These are phyloP conservation scores for Melanotaenia parkinsoni DNA, from an alignment of 2,797 vertebrate species.

Conservation along the genomic window DNA sequence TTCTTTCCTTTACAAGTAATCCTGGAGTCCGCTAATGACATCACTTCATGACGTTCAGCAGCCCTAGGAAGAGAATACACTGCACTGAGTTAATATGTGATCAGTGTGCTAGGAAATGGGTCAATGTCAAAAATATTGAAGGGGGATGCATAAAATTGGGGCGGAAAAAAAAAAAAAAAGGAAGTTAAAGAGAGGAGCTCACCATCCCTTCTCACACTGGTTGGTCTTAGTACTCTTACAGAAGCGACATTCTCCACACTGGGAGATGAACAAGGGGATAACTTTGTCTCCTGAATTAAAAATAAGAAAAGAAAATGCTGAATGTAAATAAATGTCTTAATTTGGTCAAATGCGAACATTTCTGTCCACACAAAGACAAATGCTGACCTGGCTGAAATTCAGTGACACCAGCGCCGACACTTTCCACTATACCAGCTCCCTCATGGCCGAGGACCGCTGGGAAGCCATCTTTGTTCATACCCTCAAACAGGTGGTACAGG, in stretches of 20 bases:
- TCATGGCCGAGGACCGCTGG: conserved; percentile 83
- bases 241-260: conserved; percentile 93
- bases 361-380: too few species aligned
- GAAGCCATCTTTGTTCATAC: conserved; percentile 58
- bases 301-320: not conserved
- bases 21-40: conserved; percentile 85
- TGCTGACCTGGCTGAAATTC: conserved; percentile 78
- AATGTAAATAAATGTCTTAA: not conserved
- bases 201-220: conserved; percentile 93
- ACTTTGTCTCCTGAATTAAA: conserved; percentile 88
- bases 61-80: conserved; percentile 54
- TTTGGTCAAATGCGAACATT: not conserved
- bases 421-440: conserved; percentile 81
- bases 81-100: not conserved
- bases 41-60: conserved; percentile 64
- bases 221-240: conserved; percentile 93
- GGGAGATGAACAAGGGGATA: conserved; percentile 86
- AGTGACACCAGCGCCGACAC: conserved; percentile 81
- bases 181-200: conserved; percentile 32
- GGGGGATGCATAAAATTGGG: too few species aligned
- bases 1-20: conserved; percentile 91
- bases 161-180: too few species aligned
- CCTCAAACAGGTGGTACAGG: conserved; percentile 76
- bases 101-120: not conserved
- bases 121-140: too few species aligned